Conservation (phyloP, 1,140 invertebrate genomes). For the Cotesia chilonis region DNA sequence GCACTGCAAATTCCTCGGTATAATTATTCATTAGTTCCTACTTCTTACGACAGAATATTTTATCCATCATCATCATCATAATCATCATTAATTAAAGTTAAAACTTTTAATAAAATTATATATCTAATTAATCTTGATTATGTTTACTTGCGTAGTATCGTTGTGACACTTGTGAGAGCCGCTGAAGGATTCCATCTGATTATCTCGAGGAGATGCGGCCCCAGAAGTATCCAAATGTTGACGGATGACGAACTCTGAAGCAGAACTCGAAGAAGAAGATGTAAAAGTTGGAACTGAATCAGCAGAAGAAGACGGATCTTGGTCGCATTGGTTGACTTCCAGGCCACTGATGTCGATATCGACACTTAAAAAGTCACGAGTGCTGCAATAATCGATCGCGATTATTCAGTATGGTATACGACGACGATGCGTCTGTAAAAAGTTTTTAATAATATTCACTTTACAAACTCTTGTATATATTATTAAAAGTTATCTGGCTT, state of each 20-base stretch:
- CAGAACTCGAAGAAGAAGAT: no score
- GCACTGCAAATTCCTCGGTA: conserved; percentile 31
- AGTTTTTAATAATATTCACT: conserved; percentile 3
- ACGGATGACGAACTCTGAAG: no score
- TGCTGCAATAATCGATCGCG: conserved; percentile 57
- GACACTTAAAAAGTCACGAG: conserved; percentile 81
- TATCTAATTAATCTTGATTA: conserved; percentile 24
- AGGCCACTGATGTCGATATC: conserved; percentile 85
- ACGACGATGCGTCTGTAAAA: conserved; percentile 35
- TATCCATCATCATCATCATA: background rate
- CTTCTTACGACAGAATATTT: background rate
- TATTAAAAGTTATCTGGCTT: background rate
- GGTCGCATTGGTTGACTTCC: conserved; percentile 87
- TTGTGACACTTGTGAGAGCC: conserved; percentile 88
- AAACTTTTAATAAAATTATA: background rate
- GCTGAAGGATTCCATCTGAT: conserved; percentile 74
- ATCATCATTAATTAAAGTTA: background rate
- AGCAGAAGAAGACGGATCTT: conserved; percentile 30
- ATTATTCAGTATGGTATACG: conserved; percentile 9
- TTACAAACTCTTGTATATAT: background rate
- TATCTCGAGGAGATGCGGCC: conserved; percentile 40
- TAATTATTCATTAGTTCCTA: conserved; percentile 20
- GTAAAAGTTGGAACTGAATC: background rate
- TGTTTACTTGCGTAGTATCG: conserved; percentile 72
- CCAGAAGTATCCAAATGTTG: no score